Evolutionary conservation across 1,140 invertebrate species (phyloP), one percentile per base, ranked within the genome.

Genomic region (Holotrichia oblita): DNA sequence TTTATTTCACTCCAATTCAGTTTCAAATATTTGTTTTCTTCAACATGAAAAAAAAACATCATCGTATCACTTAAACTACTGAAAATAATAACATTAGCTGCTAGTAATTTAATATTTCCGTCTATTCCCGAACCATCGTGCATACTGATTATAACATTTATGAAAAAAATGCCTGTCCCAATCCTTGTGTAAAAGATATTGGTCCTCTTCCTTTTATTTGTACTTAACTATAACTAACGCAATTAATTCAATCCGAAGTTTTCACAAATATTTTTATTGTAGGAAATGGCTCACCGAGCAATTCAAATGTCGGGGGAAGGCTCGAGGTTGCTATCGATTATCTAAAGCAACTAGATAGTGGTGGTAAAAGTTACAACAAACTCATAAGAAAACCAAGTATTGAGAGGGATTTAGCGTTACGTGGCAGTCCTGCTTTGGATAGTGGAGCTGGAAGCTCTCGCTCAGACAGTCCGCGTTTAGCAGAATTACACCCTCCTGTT

Each of bases 391-490:
- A 96, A 85, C 94, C 95, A 14, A 96, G 94, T 86, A 90, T 97
- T 78, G 96, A 98, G 86, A 89, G 94, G 55, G 94, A 96, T 84
- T 85, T 93, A 20, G 91, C 88, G 82, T 91, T 94, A 24, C 90
- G 95, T 76, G 93, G 93, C 8, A 96, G 95, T 87, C 95, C 96
- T 0, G 95, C 94, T 0, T 88, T 96, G 59, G 96, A 97, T 81
- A 96, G 94, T 61, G 94, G 94, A 7, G 94, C 94, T 14, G 95
- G 94, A 17, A 96, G 95, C 85, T 96, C 95, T 9, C 89, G 96
- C 27, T 97, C 96, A 0, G 96, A 97, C 84, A 96, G 94, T 87
- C 95, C 96, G 0, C 90, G 93, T 78, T 82, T 87, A 7, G 79
- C 86, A 87, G 80, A 89, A 86, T 85, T 85, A 88, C 90, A 86